Conservation (phyloP, 2,797 vertebrate species). For the Macrochelys suwanniensis region DNA sequence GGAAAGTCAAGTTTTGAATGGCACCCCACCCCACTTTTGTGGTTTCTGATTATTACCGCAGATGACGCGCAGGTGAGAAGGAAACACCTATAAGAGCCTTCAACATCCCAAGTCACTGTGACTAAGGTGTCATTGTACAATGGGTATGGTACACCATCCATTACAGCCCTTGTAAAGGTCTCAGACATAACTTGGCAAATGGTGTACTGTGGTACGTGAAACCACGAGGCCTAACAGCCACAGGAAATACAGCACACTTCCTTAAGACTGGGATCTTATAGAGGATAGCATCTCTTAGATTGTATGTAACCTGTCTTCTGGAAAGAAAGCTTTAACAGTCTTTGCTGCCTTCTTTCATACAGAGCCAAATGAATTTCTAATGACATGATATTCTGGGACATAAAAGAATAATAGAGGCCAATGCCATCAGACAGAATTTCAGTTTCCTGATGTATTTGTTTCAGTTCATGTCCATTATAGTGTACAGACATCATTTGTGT, state of each 20-base stretch:
- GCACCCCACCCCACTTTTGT: neutral
- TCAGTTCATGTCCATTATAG: too few species aligned
- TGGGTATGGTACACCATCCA: rapidly evolving
- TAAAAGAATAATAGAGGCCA: too few species aligned
- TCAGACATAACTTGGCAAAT: neutral
- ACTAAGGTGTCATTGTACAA: neutral
- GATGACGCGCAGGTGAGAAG: neutral
- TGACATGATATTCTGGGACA: too few species aligned
- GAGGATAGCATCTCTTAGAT: neutral
- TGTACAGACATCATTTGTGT: too few species aligned
- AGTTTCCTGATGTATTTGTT: too few species aligned
- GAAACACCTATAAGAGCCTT: neutral
- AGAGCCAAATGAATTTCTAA: neutral
- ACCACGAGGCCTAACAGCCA: neutral
- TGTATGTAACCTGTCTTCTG: neutral
- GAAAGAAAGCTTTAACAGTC: neutral
- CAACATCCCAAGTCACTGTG: neutral
- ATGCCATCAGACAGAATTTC: too few species aligned
- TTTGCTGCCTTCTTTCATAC: neutral
- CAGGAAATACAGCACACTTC: neutral
- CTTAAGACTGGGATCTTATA: neutral
- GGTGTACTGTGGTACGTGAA: neutral
- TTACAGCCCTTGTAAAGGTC: neutral
- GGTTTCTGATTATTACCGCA: neutral
- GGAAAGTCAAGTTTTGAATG: neutral